Conservation (phyloP, 2,113 vertebrate species). For the Passer domesticus region DNA sequence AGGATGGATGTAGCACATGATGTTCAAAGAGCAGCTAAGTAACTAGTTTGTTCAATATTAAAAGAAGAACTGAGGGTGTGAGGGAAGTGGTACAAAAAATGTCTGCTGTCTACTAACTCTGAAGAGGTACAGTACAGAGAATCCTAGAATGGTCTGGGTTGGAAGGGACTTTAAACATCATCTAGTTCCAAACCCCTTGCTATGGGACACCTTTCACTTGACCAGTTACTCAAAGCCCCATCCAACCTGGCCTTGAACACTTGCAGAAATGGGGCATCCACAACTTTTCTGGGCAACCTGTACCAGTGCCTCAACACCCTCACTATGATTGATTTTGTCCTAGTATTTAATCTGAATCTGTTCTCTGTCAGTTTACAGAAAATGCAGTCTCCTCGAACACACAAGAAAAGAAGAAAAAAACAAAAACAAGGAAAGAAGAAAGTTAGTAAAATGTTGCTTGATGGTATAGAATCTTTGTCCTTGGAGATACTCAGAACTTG, state of each 20-base stretch:
- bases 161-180: neutral
- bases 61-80: neutral
- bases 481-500: neutral
- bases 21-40: neutral
- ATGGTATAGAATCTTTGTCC: neutral
- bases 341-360: neutral
- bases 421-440: rapidly evolving
- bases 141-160: neutral
- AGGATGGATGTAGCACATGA: neutral
- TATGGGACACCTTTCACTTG: neutral
- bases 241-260: neutral
- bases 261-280: neutral
- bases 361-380: neutral
- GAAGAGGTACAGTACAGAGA: neutral
- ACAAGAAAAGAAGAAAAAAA: neutral
- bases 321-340: neutral
- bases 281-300: neutral
- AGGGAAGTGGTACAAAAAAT: neutral
- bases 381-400: neutral
- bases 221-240: neutral
- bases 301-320: neutral
- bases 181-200: neutral
- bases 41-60: neutral
- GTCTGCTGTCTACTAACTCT: neutral
- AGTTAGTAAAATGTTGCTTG: neutral